These are phyloP conservation scores for Salvelinus fontinalis DNA, from an alignment of 2,113 vertebrate species.

Conservation along the genomic window DNA sequence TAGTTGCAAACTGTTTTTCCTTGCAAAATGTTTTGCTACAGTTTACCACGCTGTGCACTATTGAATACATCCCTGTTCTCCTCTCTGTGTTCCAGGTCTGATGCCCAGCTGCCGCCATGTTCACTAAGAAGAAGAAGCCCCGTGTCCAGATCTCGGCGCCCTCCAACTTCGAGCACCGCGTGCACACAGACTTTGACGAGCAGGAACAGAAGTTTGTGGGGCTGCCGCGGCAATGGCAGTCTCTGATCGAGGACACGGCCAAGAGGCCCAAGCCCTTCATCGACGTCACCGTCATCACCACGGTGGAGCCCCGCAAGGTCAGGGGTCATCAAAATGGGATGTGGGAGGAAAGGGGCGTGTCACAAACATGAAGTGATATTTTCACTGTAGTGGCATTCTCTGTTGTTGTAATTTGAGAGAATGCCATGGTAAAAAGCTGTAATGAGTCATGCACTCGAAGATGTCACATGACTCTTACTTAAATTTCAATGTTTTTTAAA, in stretches of 20 bases:
- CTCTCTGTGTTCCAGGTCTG: slow-evolving; percentile 55
- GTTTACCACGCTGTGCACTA: too few species aligned
- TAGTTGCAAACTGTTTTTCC: too few species aligned
- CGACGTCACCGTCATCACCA: slow-evolving; percentile 85
- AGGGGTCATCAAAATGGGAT: neutral
- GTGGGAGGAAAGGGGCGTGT: neutral
- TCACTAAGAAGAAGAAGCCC: slow-evolving; percentile 89
- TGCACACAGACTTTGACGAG: slow-evolving; percentile 92
- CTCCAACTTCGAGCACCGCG: slow-evolving; percentile 94
- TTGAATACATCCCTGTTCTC: neutral
- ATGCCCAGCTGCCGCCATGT: slow-evolving; percentile 80
- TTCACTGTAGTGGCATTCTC: neutral
- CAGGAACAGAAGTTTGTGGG: slow-evolving; percentile 93
- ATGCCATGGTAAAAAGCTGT: neutral
- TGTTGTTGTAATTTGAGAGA: neutral
- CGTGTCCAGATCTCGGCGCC: slow-evolving; percentile 92
- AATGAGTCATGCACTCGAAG: too few species aligned
- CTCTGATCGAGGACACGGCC: slow-evolving; percentile 92
- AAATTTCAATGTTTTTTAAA: too few species aligned
- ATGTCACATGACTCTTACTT: too few species aligned
- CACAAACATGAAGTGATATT: neutral
- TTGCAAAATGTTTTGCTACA: too few species aligned
- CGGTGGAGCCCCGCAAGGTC: slow-evolving; percentile 89
- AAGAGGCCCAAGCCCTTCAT: slow-evolving; percentile 89
- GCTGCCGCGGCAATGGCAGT: slow-evolving; percentile 93